Base-by-base conservation (phyloP, 1,140 invertebrate species). In the Drosophila triauraria region DNA sequence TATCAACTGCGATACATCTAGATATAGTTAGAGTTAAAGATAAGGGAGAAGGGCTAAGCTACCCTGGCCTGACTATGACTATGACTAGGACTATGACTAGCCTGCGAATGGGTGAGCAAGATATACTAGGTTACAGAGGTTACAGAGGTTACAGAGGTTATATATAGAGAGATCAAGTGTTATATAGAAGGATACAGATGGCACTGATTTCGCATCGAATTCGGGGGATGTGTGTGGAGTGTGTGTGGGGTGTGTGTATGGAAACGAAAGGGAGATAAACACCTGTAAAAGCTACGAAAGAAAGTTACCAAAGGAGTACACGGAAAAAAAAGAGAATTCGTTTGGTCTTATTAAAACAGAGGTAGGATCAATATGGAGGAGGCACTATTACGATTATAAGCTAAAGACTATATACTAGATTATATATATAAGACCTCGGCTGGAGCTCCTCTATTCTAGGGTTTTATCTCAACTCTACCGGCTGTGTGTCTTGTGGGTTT, bases 231-330 rank as follows among this genome's bases (percentile, higher is more conserved):
- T 63, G 51, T 76, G 6, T 51, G 53, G 57, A 15, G 40, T 40
- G 35, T 42, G 43, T 56, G 50, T 48, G 43, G 43, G 43, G 20
- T 60, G 53, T 54, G 59, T 57, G 48, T n/a, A 64, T 69, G 75
- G 56, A 54, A 84, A 72, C 60, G 48, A 87, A 77, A 62, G 51
- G 35, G 7, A 56, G 65, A 84, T 82, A 83, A 84, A 78, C 69
- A 91, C 88, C 87, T 91, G 87, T 91, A 91, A 91, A 91, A 91
- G 77, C 87, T 91, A 91, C 87, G 70, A 84, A 83, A 68, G 67
- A 67, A 63, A 82, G 64, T 75, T 48, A 53, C 62, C 67, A 60
- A 71, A 61, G 60, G 54, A 76, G 68, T 71, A 75, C 65, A 85
- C 51, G 32, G 32, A 61, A 80, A 76, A 82, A 80, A 48, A 80